Percentiles rank a stretch among this genome's conserved stretches.
Evolutionary conservation across 2,113 vertebrate species (phyloP).

Genomic region (Macroglossus sobrinus): DNA sequence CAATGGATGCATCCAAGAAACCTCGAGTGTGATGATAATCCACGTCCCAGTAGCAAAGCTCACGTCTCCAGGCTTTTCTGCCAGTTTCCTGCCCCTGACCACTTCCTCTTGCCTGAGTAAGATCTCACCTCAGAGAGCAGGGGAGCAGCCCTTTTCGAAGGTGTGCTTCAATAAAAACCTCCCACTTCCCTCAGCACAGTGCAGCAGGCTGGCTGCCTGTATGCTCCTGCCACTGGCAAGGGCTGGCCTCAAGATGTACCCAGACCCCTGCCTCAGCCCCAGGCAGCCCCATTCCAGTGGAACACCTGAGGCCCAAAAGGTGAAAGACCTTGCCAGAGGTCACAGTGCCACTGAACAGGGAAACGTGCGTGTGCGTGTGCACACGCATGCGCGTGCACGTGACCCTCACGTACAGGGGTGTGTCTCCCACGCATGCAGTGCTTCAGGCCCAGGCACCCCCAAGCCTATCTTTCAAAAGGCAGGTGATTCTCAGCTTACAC

Average conservation of each 20-base stretch:
- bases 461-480: background rate
- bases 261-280: background rate
- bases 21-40: background rate
- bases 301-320: background rate
- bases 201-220: background rate
- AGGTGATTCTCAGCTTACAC: background rate
- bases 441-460: background rate
- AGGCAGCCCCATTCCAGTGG: background rate
- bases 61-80: background rate
- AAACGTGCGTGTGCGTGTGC: background rate
- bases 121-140: background rate
- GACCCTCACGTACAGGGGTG: rapidly evolving
- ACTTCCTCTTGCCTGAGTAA: background rate
- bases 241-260: background rate
- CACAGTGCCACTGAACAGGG: background rate
- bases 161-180: background rate
- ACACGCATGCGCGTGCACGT: rapidly evolving
- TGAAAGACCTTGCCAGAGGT: background rate
- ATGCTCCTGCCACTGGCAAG: background rate
- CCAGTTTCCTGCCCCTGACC: background rate
- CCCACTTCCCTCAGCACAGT: rapidly evolving
- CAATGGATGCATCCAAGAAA: background rate
- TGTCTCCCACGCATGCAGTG: background rate
- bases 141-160: background rate
- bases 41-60: background rate